phyloP scores from a whole-genome alignment of 1,140 invertebrate genomes.

The Sycobia sp. region DNA sequence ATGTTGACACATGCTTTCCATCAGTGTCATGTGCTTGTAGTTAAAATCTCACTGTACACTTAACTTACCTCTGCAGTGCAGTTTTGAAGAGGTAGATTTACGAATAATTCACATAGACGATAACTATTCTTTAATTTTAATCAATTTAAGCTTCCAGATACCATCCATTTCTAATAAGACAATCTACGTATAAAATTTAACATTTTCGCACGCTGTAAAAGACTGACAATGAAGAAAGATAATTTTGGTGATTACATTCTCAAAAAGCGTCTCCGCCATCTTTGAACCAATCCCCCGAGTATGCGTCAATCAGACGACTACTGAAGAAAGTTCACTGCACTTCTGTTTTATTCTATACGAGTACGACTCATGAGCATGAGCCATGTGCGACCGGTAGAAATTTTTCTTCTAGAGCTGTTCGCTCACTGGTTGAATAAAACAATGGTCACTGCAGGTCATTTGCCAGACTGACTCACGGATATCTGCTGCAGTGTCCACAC shows the following conservation, averaged over 20 bases:
- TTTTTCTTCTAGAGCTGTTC: no score
- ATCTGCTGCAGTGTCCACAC: no score
- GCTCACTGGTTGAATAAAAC: no score
- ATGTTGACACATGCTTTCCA: no score
- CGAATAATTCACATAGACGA: background rate
- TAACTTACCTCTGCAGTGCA: background rate
- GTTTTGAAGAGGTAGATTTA: background rate
- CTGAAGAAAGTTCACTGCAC: slow-evolving; percentile 16
- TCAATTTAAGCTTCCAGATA: background rate
- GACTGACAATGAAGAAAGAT: background rate
- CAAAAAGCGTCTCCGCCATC: slow-evolving; percentile 28
- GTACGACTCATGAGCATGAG: no score
- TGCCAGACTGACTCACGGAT: no score
- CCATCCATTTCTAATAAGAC: background rate
- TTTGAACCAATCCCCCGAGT: slow-evolving; percentile 2
- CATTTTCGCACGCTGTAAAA: background rate
- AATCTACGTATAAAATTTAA: no score
- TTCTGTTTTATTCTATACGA: no score
- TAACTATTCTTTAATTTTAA: background rate
- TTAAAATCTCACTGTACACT: no score
- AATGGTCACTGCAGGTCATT: no score
- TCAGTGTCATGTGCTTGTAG: no score
- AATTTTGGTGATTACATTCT: background rate
- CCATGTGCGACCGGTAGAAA: no score
- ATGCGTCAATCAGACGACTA: slow-evolving; percentile 16